Conservation (phyloP, 2,797 vertebrate species). For the Pygocentrus nattereri region DNA sequence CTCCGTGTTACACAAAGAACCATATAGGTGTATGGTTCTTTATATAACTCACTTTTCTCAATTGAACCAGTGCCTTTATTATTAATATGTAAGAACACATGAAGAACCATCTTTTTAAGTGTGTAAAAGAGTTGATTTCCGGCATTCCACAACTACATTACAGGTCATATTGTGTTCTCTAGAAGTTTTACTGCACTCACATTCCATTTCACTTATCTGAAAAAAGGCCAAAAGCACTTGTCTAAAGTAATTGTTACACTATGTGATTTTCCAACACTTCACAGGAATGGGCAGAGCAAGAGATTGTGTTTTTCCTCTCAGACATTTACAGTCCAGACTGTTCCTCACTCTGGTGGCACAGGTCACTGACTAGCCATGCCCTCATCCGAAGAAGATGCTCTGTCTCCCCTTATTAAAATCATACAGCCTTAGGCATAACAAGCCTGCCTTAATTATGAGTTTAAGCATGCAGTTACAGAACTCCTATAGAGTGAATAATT, state of each 20-base stretch:
- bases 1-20: no score
- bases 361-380: slow-evolving; percentile 59
- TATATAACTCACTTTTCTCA: no score
- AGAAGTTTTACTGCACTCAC: slow-evolving; percentile 8
- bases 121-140: not conserved
- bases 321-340: slow-evolving; percentile 62
- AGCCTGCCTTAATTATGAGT: slow-evolving; percentile 49
- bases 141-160: not conserved
- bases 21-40: no score
- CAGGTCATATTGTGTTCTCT: not conserved
- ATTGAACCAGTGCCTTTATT: no score
- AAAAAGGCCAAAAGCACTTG: not conserved
- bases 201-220: slow-evolving; percentile 6
- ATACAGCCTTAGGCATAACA: slow-evolving; percentile 48
- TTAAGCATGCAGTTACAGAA: slow-evolving; percentile 32
- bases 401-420: slow-evolving; percentile 66
- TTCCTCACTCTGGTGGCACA: slow-evolving; percentile 74
- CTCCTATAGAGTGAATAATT: slow-evolving; percentile 45
- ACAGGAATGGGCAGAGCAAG: not conserved
- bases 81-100: no score
- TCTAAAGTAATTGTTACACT: slow-evolving; percentile 41
- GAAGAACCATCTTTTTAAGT: no score
- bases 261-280: slow-evolving; percentile 27
- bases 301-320: slow-evolving; percentile 46
- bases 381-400: slow-evolving; percentile 40